These are phyloP conservation scores for Mellilla xanthometata DNA, from an alignment of 2,888 invertebrate genomes.

Conservation along the genomic window DNA sequence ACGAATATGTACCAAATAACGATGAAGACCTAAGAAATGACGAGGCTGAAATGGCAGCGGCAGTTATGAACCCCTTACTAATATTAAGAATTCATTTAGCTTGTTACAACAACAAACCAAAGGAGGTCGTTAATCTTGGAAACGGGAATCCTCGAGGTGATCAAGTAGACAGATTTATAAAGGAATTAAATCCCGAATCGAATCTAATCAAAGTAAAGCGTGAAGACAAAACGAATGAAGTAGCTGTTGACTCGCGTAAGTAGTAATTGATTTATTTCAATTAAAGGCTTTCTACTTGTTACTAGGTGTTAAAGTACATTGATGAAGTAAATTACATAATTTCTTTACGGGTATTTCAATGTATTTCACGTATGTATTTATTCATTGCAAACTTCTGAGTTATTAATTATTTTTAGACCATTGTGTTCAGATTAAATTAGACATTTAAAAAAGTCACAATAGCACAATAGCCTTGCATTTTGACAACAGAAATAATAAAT, in stretches of 20 bases:
- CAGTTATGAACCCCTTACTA: constrained; percentile 56
- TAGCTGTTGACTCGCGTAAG: constrained; percentile 39
- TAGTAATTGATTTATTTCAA: constrained; percentile 4
- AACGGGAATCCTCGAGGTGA: constrained; percentile 35
- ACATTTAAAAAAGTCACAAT: too few species aligned
- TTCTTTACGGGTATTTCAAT: too few species aligned
- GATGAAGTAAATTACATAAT: too few species aligned
- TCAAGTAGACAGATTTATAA: constrained; percentile 33
- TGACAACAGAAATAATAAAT: too few species aligned
- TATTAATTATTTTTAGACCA: too few species aligned
- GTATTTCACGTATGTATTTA: too few species aligned
- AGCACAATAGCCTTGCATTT: too few species aligned
- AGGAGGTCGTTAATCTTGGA: constrained; percentile 25
- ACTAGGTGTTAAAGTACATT: too few species aligned
- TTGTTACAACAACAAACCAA: constrained; percentile 43
- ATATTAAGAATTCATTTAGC: constrained; percentile 66
- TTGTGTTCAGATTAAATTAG: too few species aligned
- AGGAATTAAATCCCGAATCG: constrained; percentile 42
- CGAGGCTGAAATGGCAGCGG: constrained; percentile 34
- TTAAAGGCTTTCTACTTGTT: neutral
- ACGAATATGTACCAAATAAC: constrained; percentile 46
- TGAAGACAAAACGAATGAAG: constrained; percentile 39
- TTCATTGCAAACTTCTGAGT: too few species aligned
- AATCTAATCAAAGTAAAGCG: constrained; percentile 53
- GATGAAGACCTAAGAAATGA: constrained; percentile 48